Base-by-base conservation (phyloP, 2,113 vertebrate species). In the Lates calcarifer region DNA sequence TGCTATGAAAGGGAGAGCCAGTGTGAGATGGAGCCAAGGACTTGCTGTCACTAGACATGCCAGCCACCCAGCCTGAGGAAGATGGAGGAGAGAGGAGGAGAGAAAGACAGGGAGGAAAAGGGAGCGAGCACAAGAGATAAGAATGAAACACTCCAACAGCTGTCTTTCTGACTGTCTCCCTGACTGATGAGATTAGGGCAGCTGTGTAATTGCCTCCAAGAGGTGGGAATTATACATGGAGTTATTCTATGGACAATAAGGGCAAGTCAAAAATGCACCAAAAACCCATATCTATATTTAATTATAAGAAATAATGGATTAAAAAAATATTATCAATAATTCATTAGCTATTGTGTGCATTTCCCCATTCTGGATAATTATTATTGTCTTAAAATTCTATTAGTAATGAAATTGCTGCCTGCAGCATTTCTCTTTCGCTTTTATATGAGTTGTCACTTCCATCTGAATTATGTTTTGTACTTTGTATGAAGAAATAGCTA, bases 41-140 rank as follows among this genome's bases (percentile, higher is more conserved):
- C 87, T 89, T 56, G 56, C 86, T 92, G 92, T 93, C 91, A 94
- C 74, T 26, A 57, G 60, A 84, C 35, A 72, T 90, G 93, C 93
- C 93, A 93, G 87, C 87, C 90, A 79, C 82, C 87, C 74, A 87
- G 86, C 70, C 86, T 93, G 93, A 95, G 83, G 91, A 95, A 94
- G 94, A 95, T 93, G 88, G 93, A 95, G 87, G 87, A 91, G 82
- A 76, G 74, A 72, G 66, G 74, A 68, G 49, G 49, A 79, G 72
- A 81, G 83, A 70, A 76, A 86, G 85, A 88, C 70, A 39, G 79
- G 63, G 75, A 83, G 77, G 61, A 72, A 82, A 56, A 77, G 67
- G 79, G 76, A 82, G 68, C 6, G 17, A 83, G 87, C 67, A 67
- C 51, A 72, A 45, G 65, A 93, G 94, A 95, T 93, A 93, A 93